A percentile compares a stretch with the other conserved stretches of the same genome.
Evolutionary conservation across 2,888 invertebrate species (phyloP).

Genomic region (Noctua fimbriata): DNA sequence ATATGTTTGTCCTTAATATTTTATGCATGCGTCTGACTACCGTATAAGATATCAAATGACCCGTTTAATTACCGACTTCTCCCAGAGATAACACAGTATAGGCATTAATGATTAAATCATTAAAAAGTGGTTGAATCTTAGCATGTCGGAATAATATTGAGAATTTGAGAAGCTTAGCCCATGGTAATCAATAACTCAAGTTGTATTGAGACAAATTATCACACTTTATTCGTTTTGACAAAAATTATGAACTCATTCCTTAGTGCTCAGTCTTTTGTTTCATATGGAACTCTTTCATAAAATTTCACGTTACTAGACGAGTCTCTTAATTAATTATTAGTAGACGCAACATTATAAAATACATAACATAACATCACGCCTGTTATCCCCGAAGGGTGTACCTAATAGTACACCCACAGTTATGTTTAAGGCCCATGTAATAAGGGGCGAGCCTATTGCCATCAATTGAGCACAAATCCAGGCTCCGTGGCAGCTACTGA

Average conservation of each 20-base stretch:
- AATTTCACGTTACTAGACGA: neutral
- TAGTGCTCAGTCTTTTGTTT: neutral
- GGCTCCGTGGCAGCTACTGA: too few species aligned
- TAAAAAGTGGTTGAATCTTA: neutral
- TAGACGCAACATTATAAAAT: too few species aligned
- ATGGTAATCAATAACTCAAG: neutral
- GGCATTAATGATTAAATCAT: neutral
- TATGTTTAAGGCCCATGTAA: too few species aligned
- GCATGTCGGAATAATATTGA: neutral
- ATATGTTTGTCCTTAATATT: conserved; percentile 15
- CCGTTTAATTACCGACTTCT: neutral
- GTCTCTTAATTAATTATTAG: neutral
- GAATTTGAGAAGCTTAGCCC: neutral
- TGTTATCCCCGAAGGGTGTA: too few species aligned
- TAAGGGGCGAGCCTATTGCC: too few species aligned
- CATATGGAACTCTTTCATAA: neutral
- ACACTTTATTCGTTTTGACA: neutral
- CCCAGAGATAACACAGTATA: neutral
- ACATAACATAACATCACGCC: too few species aligned
- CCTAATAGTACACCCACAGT: too few species aligned
- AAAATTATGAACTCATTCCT: neutral
- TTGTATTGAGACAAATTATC: neutral
- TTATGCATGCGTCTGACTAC: neutral
- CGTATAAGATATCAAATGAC: conserved; percentile 2
- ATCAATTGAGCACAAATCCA: too few species aligned